A percentile compares a stretch with the other conserved stretches of the same genome.
Evolutionary conservation across 2,113 vertebrate species (phyloP).

Genomic region (Stigmatopora argus): DNA sequence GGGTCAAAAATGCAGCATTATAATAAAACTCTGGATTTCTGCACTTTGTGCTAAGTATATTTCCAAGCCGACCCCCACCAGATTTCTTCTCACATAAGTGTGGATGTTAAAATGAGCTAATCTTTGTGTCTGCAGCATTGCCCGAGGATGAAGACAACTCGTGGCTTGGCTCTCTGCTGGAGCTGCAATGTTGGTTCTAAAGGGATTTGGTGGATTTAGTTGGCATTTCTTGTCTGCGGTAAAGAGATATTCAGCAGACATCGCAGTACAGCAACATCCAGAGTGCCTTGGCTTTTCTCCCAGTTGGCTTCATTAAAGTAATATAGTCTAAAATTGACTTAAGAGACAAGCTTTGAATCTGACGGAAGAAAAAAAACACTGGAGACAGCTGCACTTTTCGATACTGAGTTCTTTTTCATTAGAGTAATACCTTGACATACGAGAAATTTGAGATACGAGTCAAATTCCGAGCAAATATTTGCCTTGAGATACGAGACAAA

Average conservation of each 20-base stretch:
- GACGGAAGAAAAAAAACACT: constrained; percentile 22
- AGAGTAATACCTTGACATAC: too few relatives aligned
- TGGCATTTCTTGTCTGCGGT: constrained; percentile 41
- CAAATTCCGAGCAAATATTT: too few relatives aligned
- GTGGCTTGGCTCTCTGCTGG: constrained; percentile 20
- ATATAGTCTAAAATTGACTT: constrained; percentile 34
- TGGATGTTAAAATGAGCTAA: constrained; percentile 51
- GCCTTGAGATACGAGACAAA: too few relatives aligned
- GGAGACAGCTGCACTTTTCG: constrained; percentile 31
- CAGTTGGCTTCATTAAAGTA: constrained; percentile 44
- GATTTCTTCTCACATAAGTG: constrained; percentile 24
- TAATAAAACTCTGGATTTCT: not conserved
- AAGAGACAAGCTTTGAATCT: constrained; percentile 14
- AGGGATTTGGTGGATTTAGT: constrained; percentile 40
- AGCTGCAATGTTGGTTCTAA: constrained; percentile 36
- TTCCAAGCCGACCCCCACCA: constrained; percentile 22
- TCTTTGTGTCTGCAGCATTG: constrained; percentile 34
- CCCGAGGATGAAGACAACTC: constrained; percentile 27
- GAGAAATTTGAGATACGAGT: too few relatives aligned
- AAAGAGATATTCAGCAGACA: constrained; percentile 27
- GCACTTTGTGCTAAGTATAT: constrained; percentile 21
- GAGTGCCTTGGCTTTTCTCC: constrained; percentile 23
- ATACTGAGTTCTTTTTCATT: constrained; percentile 10
- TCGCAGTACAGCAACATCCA: constrained; percentile 15
- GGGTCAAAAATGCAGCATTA: not conserved